Evolutionary conservation across 2,797 vertebrate species (phyloP), one percentile per base, ranked within the genome.

Genomic region (Philypnodon macrostomus): DNA sequence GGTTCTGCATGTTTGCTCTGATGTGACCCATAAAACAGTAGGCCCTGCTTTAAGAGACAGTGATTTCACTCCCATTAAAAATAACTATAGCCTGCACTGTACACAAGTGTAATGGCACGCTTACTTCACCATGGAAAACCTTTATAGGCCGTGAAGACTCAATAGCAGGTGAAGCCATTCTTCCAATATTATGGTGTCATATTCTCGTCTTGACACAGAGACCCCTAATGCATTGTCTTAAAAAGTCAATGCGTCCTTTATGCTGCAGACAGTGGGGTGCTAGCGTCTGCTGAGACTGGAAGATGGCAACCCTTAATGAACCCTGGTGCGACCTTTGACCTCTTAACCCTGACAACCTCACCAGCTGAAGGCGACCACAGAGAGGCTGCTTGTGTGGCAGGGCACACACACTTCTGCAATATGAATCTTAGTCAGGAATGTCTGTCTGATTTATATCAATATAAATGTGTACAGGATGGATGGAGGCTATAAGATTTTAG

Each of bases 21-120:
- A 68, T 64, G 79, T 73, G 83, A 73, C 79, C 75, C 45, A 83
- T 90, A 88, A 90, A 91, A 89, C 89, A 88, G 87, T 84, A 29
- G 85, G 88, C 49, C 75, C 63, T 54, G 77, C 67, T 87, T 87
- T 81, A 87, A 86, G 76, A 83, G 77, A 71, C 69, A 57, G 73
- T 75, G 77, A 87, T 84, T 84, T 84, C 70, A 74, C 77, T 84
- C 83, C 77, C 73, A 73, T 91, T 89, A 90, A 87, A 60, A 62
- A 66, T 63, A 80, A 84, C 65, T 55, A 47, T 53, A 45, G 58
- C 38, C 64, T 64, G 37, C 64, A 75, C 67, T 75, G 63, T 72
- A 66, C 41, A 32, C 49, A 13, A 4, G 52, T 31, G 26, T 53
- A 65, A 67, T 23, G 30, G 46, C 14, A 27, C 37, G 33, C 37